Conservation (phyloP, 2,797 vertebrate genomes). For the Graptemys geographica region DNA sequence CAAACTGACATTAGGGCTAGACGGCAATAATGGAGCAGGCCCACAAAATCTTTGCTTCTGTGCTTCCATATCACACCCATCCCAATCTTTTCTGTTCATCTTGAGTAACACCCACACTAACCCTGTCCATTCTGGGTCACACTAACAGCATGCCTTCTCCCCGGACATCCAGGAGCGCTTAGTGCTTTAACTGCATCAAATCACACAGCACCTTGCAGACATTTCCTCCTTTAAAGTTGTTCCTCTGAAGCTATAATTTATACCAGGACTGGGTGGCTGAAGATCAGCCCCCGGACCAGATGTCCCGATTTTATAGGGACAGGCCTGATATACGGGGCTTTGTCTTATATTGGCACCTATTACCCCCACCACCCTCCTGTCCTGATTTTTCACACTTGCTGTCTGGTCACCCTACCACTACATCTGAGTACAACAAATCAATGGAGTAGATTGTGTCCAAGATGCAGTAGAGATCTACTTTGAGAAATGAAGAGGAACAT, state of each 20-base stretch:
- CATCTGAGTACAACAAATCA: background rate
- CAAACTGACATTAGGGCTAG: background rate
- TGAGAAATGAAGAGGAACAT: background rate
- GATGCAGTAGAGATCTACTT: background rate
- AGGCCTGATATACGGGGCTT: no score
- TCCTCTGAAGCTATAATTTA: background rate
- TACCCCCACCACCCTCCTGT: no score
- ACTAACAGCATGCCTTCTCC: background rate
- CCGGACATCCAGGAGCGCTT: fast-evolving
- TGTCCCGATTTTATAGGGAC: no score
- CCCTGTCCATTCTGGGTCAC: background rate
- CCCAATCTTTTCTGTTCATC: background rate
- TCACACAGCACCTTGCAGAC: background rate
- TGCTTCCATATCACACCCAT: background rate
- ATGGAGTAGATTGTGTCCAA: background rate
- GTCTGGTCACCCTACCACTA: background rate
- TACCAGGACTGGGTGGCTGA: fast-evolving
- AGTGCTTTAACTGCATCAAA: background rate
- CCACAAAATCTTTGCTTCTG: fast-evolving
- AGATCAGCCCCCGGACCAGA: background rate
- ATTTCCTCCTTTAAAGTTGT: background rate
- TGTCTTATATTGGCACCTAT: no score
- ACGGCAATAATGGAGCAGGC: background rate
- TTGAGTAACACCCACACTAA: fast-evolving
- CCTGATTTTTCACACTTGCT: no score